Percentiles rank a stretch among this genome's conserved stretches.
phyloP scores from a whole-genome alignment of 2,113 vertebrate genomes.

The Coregonus clupeaformis region DNA sequence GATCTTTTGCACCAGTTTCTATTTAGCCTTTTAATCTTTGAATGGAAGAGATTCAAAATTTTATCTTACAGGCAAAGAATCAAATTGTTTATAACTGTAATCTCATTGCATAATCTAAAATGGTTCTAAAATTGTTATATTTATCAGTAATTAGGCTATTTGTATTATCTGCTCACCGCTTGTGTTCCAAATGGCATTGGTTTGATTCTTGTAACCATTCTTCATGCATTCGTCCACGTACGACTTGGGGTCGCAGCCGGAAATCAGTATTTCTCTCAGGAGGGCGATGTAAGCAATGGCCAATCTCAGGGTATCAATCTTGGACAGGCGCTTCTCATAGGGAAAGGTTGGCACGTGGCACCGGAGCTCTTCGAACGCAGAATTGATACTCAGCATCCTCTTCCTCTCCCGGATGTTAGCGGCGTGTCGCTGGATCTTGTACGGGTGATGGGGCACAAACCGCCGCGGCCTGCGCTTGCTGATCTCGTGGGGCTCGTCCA shows the following conservation, averaged over 20 bases:
- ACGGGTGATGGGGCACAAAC: constrained; percentile 51
- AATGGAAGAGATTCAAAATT: no score
- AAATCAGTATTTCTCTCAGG: constrained; percentile 77
- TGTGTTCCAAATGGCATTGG: constrained; percentile 76
- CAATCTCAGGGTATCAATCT: constrained; percentile 77
- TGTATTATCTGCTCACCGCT: constrained; percentile 69
- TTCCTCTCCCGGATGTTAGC: constrained; percentile 81
- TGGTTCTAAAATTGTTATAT: no score
- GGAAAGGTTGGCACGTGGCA: constrained; percentile 79
- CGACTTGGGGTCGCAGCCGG: constrained; percentile 73
- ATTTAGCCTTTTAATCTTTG: no score
- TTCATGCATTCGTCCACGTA: constrained; percentile 77
- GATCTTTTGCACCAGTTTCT: no score
- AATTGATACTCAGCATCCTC: constrained; percentile 78
- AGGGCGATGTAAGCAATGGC: constrained; percentile 81
- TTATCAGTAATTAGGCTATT: background rate
- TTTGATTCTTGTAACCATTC: constrained; percentile 66
- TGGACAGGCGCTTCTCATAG: constrained; percentile 80
- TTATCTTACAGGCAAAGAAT: no score
- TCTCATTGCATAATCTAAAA: no score
- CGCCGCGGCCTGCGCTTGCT: constrained; percentile 19
- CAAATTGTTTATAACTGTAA: no score
- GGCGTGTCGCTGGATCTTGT: constrained; percentile 73
- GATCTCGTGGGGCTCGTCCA: constrained; percentile 55
- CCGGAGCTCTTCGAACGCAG: constrained; percentile 77